Conservation (phyloP, 92 coral and sea anemone species). For the Phenganax subtilis region DNA sequence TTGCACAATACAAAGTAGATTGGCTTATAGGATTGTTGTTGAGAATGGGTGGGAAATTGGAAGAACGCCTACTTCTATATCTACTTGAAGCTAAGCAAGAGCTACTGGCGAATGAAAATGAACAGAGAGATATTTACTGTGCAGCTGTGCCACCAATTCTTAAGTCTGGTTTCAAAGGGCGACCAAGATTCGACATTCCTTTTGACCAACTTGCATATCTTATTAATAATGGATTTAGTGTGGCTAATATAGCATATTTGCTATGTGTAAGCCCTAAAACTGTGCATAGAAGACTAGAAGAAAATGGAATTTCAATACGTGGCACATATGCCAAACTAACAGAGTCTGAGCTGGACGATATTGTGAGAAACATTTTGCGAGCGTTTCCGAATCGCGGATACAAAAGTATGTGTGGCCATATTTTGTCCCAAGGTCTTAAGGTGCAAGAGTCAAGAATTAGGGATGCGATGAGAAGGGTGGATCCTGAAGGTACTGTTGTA, state of each 20-base stretch:
- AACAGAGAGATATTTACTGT: not conserved
- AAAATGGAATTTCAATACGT: slow-evolving; percentile 48
- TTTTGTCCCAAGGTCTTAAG: slow-evolving; percentile 51
- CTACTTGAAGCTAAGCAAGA: slow-evolving; percentile 1
- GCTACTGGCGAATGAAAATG: not conserved
- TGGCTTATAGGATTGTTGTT: slow-evolving; percentile 58
- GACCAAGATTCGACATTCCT: slow-evolving; percentile 51
- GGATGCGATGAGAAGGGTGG: slow-evolving; percentile 27
- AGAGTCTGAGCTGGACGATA: slow-evolving; percentile 50
- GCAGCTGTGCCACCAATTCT: not conserved
- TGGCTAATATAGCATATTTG: slow-evolving; percentile 50
- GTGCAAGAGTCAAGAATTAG: slow-evolving; percentile 56
- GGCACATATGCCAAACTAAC: slow-evolving; percentile 51
- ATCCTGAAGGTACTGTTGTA: slow-evolving; percentile 65
- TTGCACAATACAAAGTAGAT: slow-evolving; percentile 57
- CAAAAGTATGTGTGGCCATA: slow-evolving; percentile 58
- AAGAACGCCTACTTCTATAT: not conserved
- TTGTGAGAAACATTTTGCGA: slow-evolving; percentile 43
- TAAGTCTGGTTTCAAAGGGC: slow-evolving; percentile 12
- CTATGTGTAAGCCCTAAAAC: slow-evolving; percentile 47
- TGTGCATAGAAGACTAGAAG: slow-evolving; percentile 56
- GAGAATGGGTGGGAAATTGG: not conserved
- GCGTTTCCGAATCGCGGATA: slow-evolving; percentile 66
- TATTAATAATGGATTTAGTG: slow-evolving; percentile 50
- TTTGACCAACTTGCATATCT: slow-evolving; percentile 46